Base-by-base conservation (phyloP, 2,113 vertebrate genomes). In the Gadus chalcogrammus region DNA sequence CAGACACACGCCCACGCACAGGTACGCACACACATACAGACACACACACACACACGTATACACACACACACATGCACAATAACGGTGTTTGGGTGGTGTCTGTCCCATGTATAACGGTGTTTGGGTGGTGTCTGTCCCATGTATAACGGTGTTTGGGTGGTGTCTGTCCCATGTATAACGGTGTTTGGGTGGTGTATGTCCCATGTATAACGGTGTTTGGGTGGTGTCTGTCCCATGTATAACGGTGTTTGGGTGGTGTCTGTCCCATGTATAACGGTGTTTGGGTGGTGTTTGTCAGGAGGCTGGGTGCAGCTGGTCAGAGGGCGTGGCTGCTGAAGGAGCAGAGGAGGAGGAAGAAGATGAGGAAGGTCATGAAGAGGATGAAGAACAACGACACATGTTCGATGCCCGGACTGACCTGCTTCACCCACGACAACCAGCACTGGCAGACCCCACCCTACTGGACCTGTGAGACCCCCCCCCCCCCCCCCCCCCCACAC, bases 271-370 rank as follows among this genome's bases (percentile, higher is more conserved):
- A 35, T 35, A 35, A 35, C 31, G 4, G 4, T 35, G 31, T 35
- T 35, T 35, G 31, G 31, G 31, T 35, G 31, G 31, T 35, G 31
- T 35, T 1, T 35, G 31, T 7, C 11, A 48, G 42, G 42, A 48
- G 12, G 11, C 42, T 48, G 42, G 11, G 42, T 48, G 9, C 42
- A 0, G 42, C 6, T 17, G 94, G 95, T 82, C 95, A 94, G 78
- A 92, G 95, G 75, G 84, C 71, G 22, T 99, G 96, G 95, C 80
- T 97, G 65, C 73, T 95, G 66, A 90, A 96, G 72, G 96, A 98
- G 73, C 95, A 97, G 84, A 94, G 95, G n/a, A 91, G 94, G 31
- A 95, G 95, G 88, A 98, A 97, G 93, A 98, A 98, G 42, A 91
- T 98, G 38, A 93, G 97, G 67, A 98, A 98, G 82, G 87, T 98